Conservation (phyloP, 2,113 vertebrate genomes). For the Catharus fuscescens region DNA sequence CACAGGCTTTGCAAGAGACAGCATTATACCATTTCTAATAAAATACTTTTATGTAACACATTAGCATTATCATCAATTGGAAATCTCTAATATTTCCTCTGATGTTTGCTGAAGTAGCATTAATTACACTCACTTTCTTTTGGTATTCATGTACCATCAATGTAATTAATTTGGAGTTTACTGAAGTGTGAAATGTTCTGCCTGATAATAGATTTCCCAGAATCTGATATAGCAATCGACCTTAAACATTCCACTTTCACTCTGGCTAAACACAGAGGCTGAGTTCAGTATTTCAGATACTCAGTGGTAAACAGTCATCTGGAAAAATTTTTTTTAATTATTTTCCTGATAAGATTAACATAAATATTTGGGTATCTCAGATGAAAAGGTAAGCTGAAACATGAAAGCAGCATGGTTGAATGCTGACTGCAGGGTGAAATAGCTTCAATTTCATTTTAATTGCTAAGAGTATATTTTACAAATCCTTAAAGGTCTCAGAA, state of each 20-base stretch:
- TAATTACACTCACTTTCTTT: slow-evolving; percentile 11
- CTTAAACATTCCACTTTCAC: slow-evolving; percentile 9
- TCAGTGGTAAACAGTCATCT: background rate
- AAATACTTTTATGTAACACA: slow-evolving; percentile 13
- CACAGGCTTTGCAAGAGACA: background rate
- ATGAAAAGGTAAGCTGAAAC: background rate
- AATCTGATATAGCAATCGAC: background rate
- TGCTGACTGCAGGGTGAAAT: background rate
- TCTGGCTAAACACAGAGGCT: background rate
- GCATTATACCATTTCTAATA: slow-evolving; percentile 15
- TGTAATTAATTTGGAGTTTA: slow-evolving; percentile 57
- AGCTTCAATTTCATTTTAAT: background rate
- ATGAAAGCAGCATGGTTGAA: background rate
- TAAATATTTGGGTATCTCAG: background rate
- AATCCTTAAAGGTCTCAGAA: background rate
- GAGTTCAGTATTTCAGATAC: background rate
- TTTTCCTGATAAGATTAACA: background rate
- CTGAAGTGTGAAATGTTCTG: slow-evolving; percentile 44
- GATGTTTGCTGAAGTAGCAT: slow-evolving; percentile 46
- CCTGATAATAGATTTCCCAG: slow-evolving; percentile 59
- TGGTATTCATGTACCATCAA: slow-evolving; percentile 43
- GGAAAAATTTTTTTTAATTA: background rate
- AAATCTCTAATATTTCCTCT: slow-evolving; percentile 43
- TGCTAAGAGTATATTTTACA: background rate
- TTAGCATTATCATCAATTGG: slow-evolving; percentile 47